Conservation (phyloP, 2,113 vertebrate genomes). For the Sapayoa aenigma region DNA sequence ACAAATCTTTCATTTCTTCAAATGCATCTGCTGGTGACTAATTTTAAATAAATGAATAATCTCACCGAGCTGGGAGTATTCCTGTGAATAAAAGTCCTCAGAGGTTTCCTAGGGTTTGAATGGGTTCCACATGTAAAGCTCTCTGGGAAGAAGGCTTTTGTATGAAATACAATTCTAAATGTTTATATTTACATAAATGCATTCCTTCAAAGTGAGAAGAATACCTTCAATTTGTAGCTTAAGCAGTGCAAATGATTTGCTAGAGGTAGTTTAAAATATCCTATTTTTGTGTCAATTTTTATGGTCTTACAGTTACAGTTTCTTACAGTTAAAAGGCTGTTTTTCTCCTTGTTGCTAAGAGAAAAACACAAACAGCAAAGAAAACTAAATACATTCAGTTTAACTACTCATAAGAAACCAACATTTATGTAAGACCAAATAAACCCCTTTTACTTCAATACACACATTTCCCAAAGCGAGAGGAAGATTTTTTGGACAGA, state of each 20-base stretch:
- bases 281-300: neutral
- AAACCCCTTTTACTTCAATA: neutral
- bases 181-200: neutral
- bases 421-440: neutral
- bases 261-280: neutral
- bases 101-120: neutral
- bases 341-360: constrained; percentile 48
- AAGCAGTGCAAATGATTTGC: neutral
- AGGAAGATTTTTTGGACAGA: neutral
- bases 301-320: neutral
- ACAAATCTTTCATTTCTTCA: neutral
- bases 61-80: neutral
- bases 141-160: neutral
- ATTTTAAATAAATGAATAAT: constrained; percentile 42
- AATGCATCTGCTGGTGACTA: neutral
- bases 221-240: neutral
- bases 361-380: constrained; percentile 48
- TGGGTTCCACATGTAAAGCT: neutral
- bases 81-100: neutral
- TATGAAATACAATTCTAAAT: neutral
- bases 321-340: neutral
- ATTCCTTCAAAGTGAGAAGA: neutral
- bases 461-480: neutral
- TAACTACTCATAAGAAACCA: neutral
- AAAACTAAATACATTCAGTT: neutral